phyloP scores from a whole-genome alignment of 2,113 vertebrate species.

The Piprites chloris region DNA sequence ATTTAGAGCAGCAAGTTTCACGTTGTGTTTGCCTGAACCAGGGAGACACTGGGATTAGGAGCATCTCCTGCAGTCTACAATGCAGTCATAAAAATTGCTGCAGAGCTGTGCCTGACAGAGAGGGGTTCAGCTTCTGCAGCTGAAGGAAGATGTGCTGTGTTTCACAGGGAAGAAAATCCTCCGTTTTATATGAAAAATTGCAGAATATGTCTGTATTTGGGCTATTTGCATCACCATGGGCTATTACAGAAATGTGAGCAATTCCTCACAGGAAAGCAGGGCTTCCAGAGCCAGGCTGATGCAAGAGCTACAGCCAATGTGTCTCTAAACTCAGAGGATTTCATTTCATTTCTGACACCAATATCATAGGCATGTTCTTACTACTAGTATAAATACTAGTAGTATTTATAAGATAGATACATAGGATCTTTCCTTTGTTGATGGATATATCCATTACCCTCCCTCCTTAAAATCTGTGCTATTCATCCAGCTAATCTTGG shows the following conservation, averaged over 20 bases:
- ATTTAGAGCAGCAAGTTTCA: background rate
- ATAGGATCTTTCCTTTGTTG: background rate
- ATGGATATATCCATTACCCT: background rate
- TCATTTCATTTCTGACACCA: background rate
- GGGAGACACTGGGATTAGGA: background rate
- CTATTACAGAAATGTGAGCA: background rate
- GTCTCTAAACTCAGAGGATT: background rate
- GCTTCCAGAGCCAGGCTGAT: background rate
- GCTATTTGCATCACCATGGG: background rate
- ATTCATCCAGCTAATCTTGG: background rate
- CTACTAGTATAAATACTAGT: too few species aligned
- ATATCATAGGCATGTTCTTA: background rate
- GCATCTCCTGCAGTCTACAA: background rate
- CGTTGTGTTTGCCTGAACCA: background rate
- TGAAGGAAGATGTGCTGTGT: background rate
- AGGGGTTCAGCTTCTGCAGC: background rate
- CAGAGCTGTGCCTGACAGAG: background rate
- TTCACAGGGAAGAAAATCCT: background rate
- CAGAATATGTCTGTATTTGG: background rate
- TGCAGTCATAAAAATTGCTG: background rate
- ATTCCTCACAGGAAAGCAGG: background rate
- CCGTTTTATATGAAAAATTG: background rate
- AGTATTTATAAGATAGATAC: background rate
- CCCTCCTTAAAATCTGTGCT: background rate
- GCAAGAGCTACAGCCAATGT: background rate